These are phyloP conservation scores for Trissolcus japonicus DNA, from an alignment of 2,888 invertebrate species.

Conservation along the genomic window DNA sequence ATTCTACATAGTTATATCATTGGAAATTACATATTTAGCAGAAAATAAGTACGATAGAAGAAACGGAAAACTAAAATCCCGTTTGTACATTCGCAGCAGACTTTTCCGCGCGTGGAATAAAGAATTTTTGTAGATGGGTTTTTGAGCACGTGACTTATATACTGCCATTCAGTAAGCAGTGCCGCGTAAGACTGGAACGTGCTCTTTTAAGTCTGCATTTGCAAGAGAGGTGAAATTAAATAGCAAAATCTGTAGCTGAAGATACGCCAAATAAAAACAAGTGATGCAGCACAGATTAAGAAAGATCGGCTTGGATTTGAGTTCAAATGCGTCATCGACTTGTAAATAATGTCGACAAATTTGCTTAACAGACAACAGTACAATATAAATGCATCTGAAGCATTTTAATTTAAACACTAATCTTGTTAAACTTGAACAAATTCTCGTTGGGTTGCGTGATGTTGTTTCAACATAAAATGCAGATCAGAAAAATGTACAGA, in stretches of 20 bases:
- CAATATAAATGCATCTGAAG: too few relatives aligned
- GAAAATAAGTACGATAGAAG: conserved; percentile 44
- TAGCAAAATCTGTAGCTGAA: conserved; percentile 42
- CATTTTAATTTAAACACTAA: too few relatives aligned
- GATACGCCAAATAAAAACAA: conserved; percentile 15
- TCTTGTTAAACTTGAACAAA: too few relatives aligned
- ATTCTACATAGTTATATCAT: too few relatives aligned
- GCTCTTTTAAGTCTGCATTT: conserved; percentile 27
- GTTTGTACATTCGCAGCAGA: conserved; percentile 38
- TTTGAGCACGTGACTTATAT: conserved; percentile 48
- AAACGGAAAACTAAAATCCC: conserved; percentile 42
- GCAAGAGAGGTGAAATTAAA: conserved; percentile 44
- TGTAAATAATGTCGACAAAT: conserved; percentile 43
- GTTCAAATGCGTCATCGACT: conserved; percentile 29
- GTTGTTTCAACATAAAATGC: too few relatives aligned
- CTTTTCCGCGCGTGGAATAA: conserved; percentile 44
- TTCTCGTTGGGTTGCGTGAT: too few relatives aligned
- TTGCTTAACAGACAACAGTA: conserved; percentile 11
- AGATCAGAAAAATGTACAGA: too few relatives aligned
- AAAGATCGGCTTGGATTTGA: conserved; percentile 30
- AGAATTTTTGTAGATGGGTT: conserved; percentile 48
- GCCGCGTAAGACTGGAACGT: conserved; percentile 41
- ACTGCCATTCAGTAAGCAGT: conserved; percentile 38
- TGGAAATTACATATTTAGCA: conserved; percentile 51
- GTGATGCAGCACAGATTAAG: conserved; percentile 27